Base-by-base conservation (phyloP, 2,113 vertebrate species). In the Octodon degus region DNA sequence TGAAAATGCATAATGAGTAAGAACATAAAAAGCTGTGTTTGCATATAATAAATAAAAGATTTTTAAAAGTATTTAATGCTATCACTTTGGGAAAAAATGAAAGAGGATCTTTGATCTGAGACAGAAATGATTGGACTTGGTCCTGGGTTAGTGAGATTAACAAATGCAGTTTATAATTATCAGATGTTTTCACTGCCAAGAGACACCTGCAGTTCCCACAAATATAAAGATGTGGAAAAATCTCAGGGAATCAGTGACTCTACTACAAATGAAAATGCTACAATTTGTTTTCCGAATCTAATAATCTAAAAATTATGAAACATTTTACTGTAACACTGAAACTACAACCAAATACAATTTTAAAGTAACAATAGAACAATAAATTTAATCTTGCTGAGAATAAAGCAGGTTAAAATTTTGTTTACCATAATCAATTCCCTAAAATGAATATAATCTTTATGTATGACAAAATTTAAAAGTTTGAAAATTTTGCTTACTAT, bases 131-230 rank as follows among this genome's bases (percentile, higher is more conserved):
- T 34, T 88, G 84, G 74, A 86, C 67, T 47, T 55, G 79, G 32
- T 13, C 53, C n/a, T 76, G 53, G 60, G 27, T 79, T 96, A 95
- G 88, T 17, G 34, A 92, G 90, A 81, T 81, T 72, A 88, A 76
- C 80, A 72, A 82, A 55, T 50, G 95, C 13, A 40, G 34, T 65
- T 86, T 67, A 43, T 70, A 85, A 67, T 84, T 81, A 87, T 76
- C 62, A 86, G 77, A 32, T 68, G 27, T 77, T 82, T 89, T 94
- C 53, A 77, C 37, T 86, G 81, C 40, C 1, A 1, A 65, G 60
- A 76, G 70, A 88, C 27, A 92, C 27, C 43, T 86, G 25, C 53
- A 81, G 47, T 16, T 32, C 25, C 37, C 53, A 81, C 50, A 72
- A 70, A 85, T 30, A 62, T n/a, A 63, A 60, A 92, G 72, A 25